Percentiles rank a stretch among this genome's conserved stretches.
Conservation (phyloP, 2,888 invertebrate genomes). For the Cantharis nigra region DNA sequence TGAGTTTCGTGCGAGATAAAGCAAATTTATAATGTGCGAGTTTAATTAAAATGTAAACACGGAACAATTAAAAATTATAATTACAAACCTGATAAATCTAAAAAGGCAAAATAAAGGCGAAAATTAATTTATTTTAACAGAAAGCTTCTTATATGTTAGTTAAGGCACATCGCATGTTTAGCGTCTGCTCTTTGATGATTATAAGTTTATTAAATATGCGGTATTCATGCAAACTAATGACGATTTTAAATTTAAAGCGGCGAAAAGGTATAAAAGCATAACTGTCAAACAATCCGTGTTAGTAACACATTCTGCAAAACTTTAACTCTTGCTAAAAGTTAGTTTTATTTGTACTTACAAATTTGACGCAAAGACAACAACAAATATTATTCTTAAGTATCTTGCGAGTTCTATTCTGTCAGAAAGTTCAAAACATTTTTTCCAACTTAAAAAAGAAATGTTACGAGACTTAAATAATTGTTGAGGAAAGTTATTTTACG, state of each 20-base stretch:
- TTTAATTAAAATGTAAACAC: not conserved
- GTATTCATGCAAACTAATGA: not conserved
- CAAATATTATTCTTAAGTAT: conserved; percentile 3
- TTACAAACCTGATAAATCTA: not conserved
- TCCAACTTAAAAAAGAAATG: not conserved
- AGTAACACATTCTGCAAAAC: not conserved
- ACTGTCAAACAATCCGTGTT: not conserved
- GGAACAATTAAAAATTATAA: not conserved
- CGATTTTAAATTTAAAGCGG: not conserved
- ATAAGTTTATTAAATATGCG: not conserved
- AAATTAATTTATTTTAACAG: not conserved
- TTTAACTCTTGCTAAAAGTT: not conserved
- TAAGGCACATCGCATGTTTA: not conserved
- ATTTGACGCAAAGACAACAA: not conserved
- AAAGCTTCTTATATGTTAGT: not conserved
- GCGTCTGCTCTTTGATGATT: not conserved
- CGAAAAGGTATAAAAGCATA: not conserved
- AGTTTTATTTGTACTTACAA: conserved; percentile 2
- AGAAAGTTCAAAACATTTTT: not conserved
- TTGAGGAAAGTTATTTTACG: not conserved
- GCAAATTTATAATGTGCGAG: not conserved
- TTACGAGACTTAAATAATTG: not conserved
- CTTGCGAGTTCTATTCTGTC: not conserved
- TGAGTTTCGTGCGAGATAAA: not conserved
- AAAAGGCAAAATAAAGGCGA: not conserved